Conservation (phyloP, 2,888 invertebrate species). For the Melanostoma scalare region DNA sequence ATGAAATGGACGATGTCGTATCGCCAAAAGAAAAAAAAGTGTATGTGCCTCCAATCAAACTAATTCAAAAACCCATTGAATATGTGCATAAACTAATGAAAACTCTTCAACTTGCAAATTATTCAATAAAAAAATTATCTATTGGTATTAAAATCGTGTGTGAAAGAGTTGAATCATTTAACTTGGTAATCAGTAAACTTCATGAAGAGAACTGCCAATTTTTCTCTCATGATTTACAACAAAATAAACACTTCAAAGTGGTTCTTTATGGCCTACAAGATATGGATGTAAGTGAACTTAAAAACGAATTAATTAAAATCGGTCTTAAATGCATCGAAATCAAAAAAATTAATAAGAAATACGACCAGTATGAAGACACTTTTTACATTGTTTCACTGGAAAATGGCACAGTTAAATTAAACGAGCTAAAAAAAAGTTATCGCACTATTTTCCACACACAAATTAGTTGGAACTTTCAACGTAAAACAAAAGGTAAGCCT, state of each 20-base stretch:
- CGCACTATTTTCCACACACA: slow-evolving; percentile 17
- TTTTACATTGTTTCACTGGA: background rate
- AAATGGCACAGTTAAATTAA: background rate
- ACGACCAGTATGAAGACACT: background rate
- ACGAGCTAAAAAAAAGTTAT: background rate
- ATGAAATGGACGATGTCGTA: background rate
- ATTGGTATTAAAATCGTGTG: background rate
- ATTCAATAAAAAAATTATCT: background rate
- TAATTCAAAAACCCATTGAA: background rate
- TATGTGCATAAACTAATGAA: slow-evolving; percentile 1
- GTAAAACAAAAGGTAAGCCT: slow-evolving; percentile 3
- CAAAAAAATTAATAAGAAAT: background rate
- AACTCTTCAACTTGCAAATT: background rate
- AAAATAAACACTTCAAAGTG: no score
- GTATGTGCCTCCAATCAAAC: background rate
- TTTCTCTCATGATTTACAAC: no score
- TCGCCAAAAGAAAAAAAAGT: background rate
- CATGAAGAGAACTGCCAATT: no score
- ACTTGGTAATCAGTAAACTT: no score
- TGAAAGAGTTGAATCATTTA: background rate
- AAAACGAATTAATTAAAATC: no score
- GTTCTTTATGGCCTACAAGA: no score
- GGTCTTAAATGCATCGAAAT: background rate
- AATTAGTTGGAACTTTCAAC: slow-evolving; percentile 1
- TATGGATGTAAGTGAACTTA: no score